Evolutionary conservation across 2,888 invertebrate genomes (phyloP).

Genomic region (Clivina fossor): DNA sequence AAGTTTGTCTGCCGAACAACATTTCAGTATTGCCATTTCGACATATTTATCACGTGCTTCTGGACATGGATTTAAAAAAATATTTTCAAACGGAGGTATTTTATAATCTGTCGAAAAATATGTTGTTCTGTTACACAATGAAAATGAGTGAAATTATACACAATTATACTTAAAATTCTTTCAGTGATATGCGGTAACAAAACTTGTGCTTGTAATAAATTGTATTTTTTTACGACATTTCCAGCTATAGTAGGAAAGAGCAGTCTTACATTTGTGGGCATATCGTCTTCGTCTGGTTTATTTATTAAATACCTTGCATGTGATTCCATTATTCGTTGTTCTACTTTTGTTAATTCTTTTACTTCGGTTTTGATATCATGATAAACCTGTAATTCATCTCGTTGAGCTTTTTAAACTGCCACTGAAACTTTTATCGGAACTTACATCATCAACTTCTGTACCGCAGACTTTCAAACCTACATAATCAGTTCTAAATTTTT

Average conservation of each 20-base stretch:
- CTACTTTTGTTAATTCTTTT: constrained; percentile 41
- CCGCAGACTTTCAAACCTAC: constrained; percentile 36
- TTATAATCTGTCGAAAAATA: no score
- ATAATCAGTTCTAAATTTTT: constrained; percentile 42
- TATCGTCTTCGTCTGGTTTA: constrained; percentile 39
- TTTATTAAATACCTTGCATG: constrained; percentile 44
- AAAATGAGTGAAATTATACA: background rate
- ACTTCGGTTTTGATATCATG: constrained; percentile 35
- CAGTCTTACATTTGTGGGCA: constrained; percentile 41
- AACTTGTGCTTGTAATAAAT: constrained; percentile 45
- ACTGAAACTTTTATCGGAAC: no score
- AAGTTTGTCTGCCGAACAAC: no score
- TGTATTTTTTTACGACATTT: constrained; percentile 41
- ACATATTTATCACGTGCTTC: no score
- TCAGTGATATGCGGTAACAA: constrained; percentile 45
- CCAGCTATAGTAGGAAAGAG: constrained; percentile 40
- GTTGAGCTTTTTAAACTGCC: no score
- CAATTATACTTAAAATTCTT: constrained; percentile 44
- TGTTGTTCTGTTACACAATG: no score
- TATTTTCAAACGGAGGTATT: no score
- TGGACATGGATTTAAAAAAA: no score
- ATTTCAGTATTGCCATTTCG: no score
- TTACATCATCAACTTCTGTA: constrained; percentile 40
- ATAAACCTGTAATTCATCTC: no score
- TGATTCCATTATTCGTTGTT: constrained; percentile 44